Evolutionary conservation across 2,113 vertebrate species (phyloP), one percentile per base, ranked within the genome.

Genomic region (Peromyscus californicus): DNA sequence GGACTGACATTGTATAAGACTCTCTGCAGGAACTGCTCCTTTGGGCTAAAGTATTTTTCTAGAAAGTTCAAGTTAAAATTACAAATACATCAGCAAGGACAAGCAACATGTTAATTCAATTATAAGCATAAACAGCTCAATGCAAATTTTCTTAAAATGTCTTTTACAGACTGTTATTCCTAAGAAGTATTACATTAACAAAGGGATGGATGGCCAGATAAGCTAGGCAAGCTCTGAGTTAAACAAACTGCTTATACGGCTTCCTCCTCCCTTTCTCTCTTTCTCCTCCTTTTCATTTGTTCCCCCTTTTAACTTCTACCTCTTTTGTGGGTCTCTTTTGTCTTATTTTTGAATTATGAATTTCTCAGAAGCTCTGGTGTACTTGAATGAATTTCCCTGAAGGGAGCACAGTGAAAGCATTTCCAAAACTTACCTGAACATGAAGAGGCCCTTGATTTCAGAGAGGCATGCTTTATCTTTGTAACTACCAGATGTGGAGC

Each of bases 1-100:
- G 24, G 75, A 48, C 57, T 85, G 42, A 45, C 65, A 61, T 90
- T 90, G 21, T 69, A 0, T 39, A 83, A 88, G 24, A 76, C 22
- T 92, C 22, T 92, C 15, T 57, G 12, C 5, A 79, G 90, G 36
- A 76, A 86, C 10, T 59, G 11, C 13, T 75, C 24, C 39, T 59
- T 80, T 79, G 74, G 63, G 78, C 83, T 80, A 63, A 90, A 51
- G 8, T 91, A 6, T 79, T 36, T 87, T 89, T 93, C 89, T 86
- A 78, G 78, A 61, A 93, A 91, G 42, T 92, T 92, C 88, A 95
- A 39, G 42, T 90, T 92, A 90, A 82, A 95, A 72, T 92, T n/a
- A 84, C 54, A 90, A 96, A 84, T 48, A 26, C 57, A 92, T 80
- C 79, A 97, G 22, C 24, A 65, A 63, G 75, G 36, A 86, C 3